Evolutionary conservation across 2,113 vertebrate genomes (phyloP).

Genomic region (Thamnaconus septentrionalis): DNA sequence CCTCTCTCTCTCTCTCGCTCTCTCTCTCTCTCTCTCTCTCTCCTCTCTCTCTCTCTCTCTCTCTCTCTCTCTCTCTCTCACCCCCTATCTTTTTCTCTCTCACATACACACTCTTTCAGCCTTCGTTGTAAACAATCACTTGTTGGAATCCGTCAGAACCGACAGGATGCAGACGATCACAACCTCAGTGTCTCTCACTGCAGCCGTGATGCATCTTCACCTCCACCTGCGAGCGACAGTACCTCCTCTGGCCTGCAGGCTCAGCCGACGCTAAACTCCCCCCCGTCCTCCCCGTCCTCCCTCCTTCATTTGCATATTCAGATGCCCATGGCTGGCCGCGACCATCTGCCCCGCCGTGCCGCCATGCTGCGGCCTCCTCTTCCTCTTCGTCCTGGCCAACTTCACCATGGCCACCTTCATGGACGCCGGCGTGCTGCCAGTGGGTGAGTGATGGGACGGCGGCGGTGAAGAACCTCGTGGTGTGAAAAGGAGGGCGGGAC

Average conservation of each 20-base stretch:
- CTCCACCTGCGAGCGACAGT: conserved; percentile 27
- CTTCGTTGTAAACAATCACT: conserved; percentile 59
- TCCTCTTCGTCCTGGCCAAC: conserved; percentile 95
- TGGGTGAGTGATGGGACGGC: conserved; percentile 78
- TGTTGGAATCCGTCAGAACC: conserved; percentile 42
- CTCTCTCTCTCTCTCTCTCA: too few species aligned
- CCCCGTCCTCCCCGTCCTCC: not conserved
- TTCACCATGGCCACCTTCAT: conserved; percentile 99
- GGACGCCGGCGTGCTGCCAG: conserved; percentile 94
- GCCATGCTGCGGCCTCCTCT: conserved; percentile 90
- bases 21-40: conserved; percentile 2
- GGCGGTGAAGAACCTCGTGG: not conserved
- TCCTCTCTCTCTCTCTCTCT: not conserved
- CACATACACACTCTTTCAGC: conserved; percentile 53
- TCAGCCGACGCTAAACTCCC: conserved; percentile 3
- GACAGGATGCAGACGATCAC: conserved; percentile 54
- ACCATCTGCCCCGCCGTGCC: conserved; percentile 89
- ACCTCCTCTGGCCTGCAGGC: conserved; percentile 5
- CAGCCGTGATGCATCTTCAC: conserved; percentile 29
- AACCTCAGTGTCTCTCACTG: conserved; percentile 35
- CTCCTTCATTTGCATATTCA: conserved; percentile 50
- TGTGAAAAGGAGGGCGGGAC: not conserved
- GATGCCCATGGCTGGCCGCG: conserved; percentile 94
- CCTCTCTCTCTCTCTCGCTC: too few species aligned
- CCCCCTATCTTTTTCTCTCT: conserved; percentile 13